phyloP scores from a whole-genome alignment of 1,140 invertebrate species.

The Elysia chlorotica region DNA sequence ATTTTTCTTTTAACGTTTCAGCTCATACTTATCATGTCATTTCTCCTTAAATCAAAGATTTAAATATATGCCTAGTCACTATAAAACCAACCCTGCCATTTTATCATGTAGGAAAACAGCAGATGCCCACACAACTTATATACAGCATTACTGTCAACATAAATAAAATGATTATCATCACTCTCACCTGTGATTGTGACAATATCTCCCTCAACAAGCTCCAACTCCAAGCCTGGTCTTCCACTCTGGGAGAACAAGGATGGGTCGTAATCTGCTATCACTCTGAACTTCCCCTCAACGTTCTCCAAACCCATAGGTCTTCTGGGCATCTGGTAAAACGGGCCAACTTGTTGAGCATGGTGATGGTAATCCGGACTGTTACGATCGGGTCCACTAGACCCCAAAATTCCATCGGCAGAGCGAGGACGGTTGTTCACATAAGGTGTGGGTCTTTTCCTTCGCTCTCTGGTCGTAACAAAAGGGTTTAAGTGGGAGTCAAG shows the following conservation, averaged over 20 bases:
- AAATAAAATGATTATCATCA: too few relatives aligned
- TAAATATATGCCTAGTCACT: too few relatives aligned
- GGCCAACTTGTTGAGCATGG: not conserved
- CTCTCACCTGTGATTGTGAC: constrained; percentile 49
- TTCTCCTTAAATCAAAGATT: too few relatives aligned
- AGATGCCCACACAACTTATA: too few relatives aligned
- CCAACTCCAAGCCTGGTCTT: constrained; percentile 37
- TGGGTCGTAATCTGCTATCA: constrained; percentile 49
- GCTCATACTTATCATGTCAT: too few relatives aligned
- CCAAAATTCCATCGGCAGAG: constrained; percentile 8
- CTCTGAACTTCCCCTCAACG: constrained; percentile 28
- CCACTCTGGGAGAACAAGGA: constrained; percentile 42
- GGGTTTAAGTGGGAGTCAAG: too few relatives aligned
- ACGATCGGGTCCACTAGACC: not conserved
- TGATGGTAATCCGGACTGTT: not conserved
- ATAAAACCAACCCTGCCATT: too few relatives aligned
- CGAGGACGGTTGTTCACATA: constrained; percentile 12
- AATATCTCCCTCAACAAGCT: constrained; percentile 44
- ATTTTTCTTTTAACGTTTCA: too few relatives aligned
- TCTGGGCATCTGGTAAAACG: too few relatives aligned
- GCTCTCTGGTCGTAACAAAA: too few relatives aligned
- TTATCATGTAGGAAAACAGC: too few relatives aligned
- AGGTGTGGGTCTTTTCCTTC: constrained; percentile 3
- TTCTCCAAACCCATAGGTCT: not conserved
- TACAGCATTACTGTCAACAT: too few relatives aligned